Evolutionary conservation across 1,140 invertebrate species (phyloP).

Genomic region (Bombus ignitus): DNA sequence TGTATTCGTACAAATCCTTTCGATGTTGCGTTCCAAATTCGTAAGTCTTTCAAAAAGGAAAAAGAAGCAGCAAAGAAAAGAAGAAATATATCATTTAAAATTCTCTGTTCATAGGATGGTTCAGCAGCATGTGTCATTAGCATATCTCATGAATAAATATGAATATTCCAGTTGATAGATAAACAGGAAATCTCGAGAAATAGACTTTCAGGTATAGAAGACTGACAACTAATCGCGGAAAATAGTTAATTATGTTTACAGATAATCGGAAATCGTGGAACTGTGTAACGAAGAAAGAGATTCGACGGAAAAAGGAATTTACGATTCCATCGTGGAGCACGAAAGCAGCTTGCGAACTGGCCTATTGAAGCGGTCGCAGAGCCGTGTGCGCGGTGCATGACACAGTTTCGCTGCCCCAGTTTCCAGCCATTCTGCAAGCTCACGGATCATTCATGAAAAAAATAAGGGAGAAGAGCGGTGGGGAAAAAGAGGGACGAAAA

Average conservation of each 20-base stretch:
- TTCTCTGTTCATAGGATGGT: too few species aligned
- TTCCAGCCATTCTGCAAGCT: conserved; percentile 46
- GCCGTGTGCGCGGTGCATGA: neutral
- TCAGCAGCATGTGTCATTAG: too few species aligned
- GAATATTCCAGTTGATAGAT: too few species aligned
- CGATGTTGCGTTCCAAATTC: neutral
- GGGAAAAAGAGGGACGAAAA: conserved; percentile 20
- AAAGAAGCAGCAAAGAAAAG: neutral
- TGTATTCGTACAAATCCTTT: neutral
- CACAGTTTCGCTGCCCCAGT: conserved; percentile 39
- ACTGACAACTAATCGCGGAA: too few species aligned
- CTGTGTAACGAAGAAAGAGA: neutral
- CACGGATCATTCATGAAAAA: conserved; percentile 47
- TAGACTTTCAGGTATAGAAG: too few species aligned
- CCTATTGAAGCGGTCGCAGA: neutral
- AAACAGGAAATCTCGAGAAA: too few species aligned
- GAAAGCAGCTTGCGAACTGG: conserved; percentile 14
- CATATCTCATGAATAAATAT: too few species aligned
- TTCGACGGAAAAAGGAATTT: neutral
- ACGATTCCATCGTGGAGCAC: conserved; percentile 12
- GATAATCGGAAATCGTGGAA: neutral
- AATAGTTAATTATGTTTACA: too few species aligned
- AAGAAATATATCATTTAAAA: neutral
- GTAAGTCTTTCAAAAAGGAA: neutral
- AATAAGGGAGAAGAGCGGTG: neutral